Evolutionary conservation across 2,797 vertebrate genomes (phyloP).

Genomic region (Urosaurus nigricauda): DNA sequence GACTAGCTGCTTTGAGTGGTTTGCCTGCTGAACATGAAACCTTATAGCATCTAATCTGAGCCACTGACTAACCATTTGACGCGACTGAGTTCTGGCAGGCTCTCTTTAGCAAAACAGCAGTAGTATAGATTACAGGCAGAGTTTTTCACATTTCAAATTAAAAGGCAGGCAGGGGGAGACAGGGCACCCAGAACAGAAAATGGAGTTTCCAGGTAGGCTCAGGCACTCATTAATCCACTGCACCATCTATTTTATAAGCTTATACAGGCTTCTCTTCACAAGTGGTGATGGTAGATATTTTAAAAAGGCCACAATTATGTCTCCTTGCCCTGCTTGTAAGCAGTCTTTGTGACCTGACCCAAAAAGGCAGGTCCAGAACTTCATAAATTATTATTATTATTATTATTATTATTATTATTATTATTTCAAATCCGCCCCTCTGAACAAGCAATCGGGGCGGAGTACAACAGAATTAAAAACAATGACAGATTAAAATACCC

Average conservation of each 20-base stretch:
- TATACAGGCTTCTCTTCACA: not conserved
- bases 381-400: too few relatives aligned
- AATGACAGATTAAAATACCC: too few relatives aligned
- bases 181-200: not conserved
- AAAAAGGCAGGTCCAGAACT: not conserved
- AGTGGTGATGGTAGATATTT: not conserved
- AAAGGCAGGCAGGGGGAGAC: not conserved
- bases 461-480: too few relatives aligned
- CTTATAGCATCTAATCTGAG: not conserved
- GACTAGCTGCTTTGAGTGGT: not conserved
- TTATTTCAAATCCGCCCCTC: too few relatives aligned
- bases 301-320: not conserved
- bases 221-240: too few relatives aligned
- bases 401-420: too few relatives aligned
- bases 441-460: too few relatives aligned
- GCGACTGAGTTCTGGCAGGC: not conserved
- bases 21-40: not conserved
- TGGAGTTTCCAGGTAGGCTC: not conserved
- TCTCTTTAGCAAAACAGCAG: not conserved
- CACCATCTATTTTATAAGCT: not conserved
- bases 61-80: not conserved
- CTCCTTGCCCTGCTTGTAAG: not conserved
- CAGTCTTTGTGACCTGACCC: not conserved
- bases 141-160: not conserved
- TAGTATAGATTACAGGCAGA: not conserved